These are phyloP conservation scores for Hypothenemus hampei DNA, from an alignment of 1,140 invertebrate genomes.

Conservation along the genomic window DNA sequence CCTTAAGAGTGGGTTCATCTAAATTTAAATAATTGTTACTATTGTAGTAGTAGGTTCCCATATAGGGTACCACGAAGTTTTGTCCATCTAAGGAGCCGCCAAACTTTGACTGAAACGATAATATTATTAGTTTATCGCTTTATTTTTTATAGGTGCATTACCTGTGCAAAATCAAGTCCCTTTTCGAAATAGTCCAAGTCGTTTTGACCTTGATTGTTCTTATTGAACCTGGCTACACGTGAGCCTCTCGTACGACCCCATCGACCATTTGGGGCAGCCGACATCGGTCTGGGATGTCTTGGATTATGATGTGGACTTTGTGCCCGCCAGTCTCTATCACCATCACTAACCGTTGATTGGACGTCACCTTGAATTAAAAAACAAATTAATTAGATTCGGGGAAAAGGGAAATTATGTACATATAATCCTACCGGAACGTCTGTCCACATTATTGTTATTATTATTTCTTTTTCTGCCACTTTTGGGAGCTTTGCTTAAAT, in stretches of 20 bases:
- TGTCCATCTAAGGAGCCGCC: constrained; percentile 19
- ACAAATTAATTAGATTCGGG: no score
- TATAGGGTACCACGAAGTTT: constrained; percentile 54
- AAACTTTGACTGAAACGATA: constrained; percentile 11
- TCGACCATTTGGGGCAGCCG: constrained; percentile 34
- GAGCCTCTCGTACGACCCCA: constrained; percentile 38
- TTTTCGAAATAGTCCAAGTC: constrained; percentile 48
- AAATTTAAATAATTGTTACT: constrained; percentile 50
- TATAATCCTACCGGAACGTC: neutral
- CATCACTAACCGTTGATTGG: constrained; percentile 42
- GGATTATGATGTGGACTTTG: constrained; percentile 27
- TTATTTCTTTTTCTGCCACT: constrained; percentile 30
- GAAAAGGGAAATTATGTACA: constrained; percentile 1
- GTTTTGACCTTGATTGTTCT: constrained; percentile 33
- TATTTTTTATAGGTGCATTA: constrained; percentile 3
- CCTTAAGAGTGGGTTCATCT: constrained; percentile 60
- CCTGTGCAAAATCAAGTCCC: constrained; percentile 42
- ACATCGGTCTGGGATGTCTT: constrained; percentile 33
- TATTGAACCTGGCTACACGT: constrained; percentile 36
- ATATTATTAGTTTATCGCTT: neutral
- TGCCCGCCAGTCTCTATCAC: constrained; percentile 40
- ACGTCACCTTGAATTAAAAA: constrained; percentile 29
- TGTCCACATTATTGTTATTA: constrained; percentile 8
- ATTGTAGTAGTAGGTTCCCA: constrained; percentile 59
- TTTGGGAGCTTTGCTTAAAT: constrained; percentile 50